phyloP scores from a whole-genome alignment of 2,888 invertebrate genomes.

The Hermaeophaga mercurialis region DNA sequence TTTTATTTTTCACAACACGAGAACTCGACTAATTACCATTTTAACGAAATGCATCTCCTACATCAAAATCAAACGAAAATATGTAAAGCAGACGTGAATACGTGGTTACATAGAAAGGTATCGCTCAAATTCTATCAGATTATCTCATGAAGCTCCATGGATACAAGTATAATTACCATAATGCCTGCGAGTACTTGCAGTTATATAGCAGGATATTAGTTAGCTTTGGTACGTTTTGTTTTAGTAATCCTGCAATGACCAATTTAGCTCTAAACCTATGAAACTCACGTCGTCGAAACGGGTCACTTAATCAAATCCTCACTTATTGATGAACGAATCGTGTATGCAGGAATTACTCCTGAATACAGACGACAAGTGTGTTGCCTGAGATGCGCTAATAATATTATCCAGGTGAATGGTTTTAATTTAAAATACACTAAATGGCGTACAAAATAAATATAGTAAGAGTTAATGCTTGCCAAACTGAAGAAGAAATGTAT shows the following conservation, averaged over 20 bases:
- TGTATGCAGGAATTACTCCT: neutral
- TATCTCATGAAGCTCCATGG: slow-evolving; percentile 41
- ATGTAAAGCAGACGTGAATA: slow-evolving; percentile 18
- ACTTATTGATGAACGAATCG: slow-evolving; percentile 20
- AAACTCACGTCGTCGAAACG: slow-evolving; percentile 5
- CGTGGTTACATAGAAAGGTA: slow-evolving; percentile 8
- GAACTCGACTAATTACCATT: too few species aligned
- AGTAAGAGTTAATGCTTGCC: too few species aligned
- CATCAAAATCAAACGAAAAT: slow-evolving; percentile 19
- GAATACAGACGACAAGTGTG: too few species aligned
- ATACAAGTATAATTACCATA: slow-evolving; percentile 43
- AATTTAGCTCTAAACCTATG: slow-evolving; percentile 23
- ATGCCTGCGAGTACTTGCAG: slow-evolving; percentile 41
- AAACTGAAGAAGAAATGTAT: too few species aligned
- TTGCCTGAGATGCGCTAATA: too few species aligned
- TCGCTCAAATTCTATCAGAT: slow-evolving; percentile 32
- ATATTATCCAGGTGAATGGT: too few species aligned
- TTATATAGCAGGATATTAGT: slow-evolving; percentile 47
- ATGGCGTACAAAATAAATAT: too few species aligned
- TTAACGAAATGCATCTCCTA: too few species aligned
- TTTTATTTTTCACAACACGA: too few species aligned
- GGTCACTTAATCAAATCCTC: slow-evolving; percentile 20
- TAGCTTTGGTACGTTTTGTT: slow-evolving; percentile 44
- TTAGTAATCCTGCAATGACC: slow-evolving; percentile 27
- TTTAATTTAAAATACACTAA: too few species aligned